A percentile compares a stretch with the other conserved stretches of the same genome.
These are phyloP conservation scores for Cercopithecus mona DNA, from an alignment of 2,113 vertebrate genomes.

Conservation along the genomic window DNA sequence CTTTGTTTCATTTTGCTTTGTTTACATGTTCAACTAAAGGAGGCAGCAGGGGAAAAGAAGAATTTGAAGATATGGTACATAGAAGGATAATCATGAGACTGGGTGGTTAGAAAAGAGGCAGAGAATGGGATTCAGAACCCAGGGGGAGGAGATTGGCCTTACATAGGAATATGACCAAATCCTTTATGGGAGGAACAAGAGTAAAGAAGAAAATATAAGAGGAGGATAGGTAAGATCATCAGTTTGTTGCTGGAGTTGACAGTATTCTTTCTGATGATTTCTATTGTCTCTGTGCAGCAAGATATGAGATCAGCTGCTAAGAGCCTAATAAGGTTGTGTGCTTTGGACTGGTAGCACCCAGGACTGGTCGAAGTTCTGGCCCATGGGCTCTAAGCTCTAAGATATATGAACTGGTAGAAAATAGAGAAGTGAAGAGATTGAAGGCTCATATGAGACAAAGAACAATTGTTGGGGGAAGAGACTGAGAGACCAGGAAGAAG, in stretches of 20 bases:
- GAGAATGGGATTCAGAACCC: background rate
- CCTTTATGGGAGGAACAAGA: background rate
- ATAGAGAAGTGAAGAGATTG: background rate
- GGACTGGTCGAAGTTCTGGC: background rate
- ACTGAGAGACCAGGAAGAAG: background rate
- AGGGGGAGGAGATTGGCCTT: background rate
- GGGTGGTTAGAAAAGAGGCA: background rate
- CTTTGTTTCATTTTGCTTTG: conserved; percentile 10
- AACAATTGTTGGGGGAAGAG: background rate
- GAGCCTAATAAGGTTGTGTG: background rate
- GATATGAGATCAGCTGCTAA: background rate
- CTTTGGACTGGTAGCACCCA: background rate
- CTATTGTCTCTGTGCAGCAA: background rate
- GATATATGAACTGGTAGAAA: background rate
- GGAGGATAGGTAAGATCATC: background rate
- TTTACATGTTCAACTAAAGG: background rate
- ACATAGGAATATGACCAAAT: background rate
- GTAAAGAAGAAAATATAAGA: background rate
- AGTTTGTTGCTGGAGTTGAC: background rate
- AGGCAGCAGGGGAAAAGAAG: background rate
- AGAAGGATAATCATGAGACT: background rate
- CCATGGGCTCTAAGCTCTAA: background rate
- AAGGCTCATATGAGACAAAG: background rate
- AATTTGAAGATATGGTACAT: background rate
- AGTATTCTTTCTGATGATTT: background rate